These are phyloP conservation scores for Cephus spinipes DNA, from an alignment of 2,888 invertebrate species.

Conservation along the genomic window DNA sequence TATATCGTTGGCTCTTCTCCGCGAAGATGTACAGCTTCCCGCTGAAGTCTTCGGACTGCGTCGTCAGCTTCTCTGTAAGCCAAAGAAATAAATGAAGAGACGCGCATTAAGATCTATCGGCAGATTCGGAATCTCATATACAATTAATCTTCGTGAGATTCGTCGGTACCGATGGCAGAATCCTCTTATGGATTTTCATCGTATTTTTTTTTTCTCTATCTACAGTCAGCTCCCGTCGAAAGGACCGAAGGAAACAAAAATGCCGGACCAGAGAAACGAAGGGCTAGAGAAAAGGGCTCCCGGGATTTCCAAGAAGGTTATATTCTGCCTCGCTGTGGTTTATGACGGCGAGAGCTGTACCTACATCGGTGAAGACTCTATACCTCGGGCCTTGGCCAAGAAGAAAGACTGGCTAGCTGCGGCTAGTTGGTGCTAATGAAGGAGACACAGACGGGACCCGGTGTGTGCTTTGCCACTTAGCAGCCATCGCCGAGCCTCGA, in stretches of 20 bases:
- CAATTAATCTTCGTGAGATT: not conserved
- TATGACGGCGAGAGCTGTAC: constrained; percentile 54
- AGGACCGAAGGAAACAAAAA: not conserved
- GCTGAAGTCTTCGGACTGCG: constrained; percentile 72
- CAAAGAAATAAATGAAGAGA: constrained; percentile 36
- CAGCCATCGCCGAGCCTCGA: constrained; percentile 50
- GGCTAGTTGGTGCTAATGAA: constrained; percentile 63
- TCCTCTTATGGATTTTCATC: not conserved
- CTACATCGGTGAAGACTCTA: constrained; percentile 44
- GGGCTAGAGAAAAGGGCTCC: not conserved
- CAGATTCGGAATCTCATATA: not conserved
- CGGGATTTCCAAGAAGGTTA: constrained; percentile 52
- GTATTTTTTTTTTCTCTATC: not conserved
- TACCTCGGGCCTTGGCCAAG: constrained; percentile 32
- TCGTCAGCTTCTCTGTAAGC: constrained; percentile 77
- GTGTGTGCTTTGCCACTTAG: constrained; percentile 63
- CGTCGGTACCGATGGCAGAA: not conserved
- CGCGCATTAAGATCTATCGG: constrained; percentile 8
- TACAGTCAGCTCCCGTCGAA: not conserved
- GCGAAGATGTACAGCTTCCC: constrained; percentile 76
- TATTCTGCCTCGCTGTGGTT: constrained; percentile 44
- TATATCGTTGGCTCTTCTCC: constrained; percentile 79
- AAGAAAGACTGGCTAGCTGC: constrained; percentile 43
- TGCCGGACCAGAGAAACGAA: not conserved
- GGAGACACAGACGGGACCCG: constrained; percentile 57